Evolutionary conservation across 2,888 invertebrate genomes (phyloP).

Genomic region (Leucophora obtusa): DNA sequence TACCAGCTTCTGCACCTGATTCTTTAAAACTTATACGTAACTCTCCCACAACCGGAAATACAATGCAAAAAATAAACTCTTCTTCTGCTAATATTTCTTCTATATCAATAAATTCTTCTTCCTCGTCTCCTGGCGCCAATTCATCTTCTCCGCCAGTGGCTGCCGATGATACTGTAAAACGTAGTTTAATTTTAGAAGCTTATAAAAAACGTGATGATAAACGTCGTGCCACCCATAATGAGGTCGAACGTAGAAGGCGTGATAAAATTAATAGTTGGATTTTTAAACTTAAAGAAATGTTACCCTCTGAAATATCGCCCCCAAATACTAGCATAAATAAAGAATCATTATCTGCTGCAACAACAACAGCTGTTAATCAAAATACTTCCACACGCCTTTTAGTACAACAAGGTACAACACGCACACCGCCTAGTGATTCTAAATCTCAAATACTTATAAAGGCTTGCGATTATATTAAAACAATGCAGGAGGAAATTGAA

Average conservation of each 20-base stretch:
- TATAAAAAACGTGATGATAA: conserved; percentile 87
- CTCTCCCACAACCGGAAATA: conserved; percentile 4
- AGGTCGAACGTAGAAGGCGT: conserved; percentile 94
- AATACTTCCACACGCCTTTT: conserved; percentile 19
- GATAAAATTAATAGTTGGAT: conserved; percentile 99
- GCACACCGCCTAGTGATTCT: conserved; percentile 83
- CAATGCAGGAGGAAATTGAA: conserved; percentile 88
- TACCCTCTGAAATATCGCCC: conserved; percentile 81
- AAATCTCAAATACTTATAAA: conserved; percentile 97
- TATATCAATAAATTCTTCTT: conserved; percentile 32
- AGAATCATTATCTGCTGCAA: background rate
- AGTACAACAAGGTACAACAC: conserved; percentile 59
- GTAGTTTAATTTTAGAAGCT: conserved; percentile 70
- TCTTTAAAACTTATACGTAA: conserved; percentile 41
- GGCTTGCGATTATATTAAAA: conserved; percentile 95
- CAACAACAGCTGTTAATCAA: conserved; percentile 3
- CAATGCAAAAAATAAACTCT: conserved; percentile 23
- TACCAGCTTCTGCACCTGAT: conserved; percentile 22
- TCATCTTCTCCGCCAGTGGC: background rate
- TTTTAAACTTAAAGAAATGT: conserved; percentile 92
- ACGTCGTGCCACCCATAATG: conserved; percentile 95
- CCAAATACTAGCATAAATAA: conserved; percentile 6
- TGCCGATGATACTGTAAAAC: conserved; percentile 66
- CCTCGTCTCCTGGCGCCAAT: conserved; percentile 12
- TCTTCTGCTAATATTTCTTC: conserved; percentile 21